Evolutionary conservation across 2,888 invertebrate genomes (phyloP).

Genomic region (Mesorhabditis spiculigera): DNA sequence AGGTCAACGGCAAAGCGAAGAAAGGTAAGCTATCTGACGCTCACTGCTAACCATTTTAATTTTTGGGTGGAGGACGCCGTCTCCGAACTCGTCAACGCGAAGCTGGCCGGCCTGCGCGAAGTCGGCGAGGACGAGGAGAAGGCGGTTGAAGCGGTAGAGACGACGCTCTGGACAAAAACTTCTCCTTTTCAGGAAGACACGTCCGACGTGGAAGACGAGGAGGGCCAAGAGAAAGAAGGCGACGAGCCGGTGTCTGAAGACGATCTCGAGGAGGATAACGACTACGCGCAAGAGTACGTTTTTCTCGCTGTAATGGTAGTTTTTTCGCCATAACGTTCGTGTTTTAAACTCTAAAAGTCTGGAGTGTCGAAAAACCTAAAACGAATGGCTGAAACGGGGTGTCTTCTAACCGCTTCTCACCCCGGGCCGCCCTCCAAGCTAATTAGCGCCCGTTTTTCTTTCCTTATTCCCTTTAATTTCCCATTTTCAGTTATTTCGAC

Average conservation of each 20-base stretch:
- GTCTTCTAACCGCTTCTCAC: no score
- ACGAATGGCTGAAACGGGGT: neutral
- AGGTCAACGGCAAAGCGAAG: conserved; percentile 19
- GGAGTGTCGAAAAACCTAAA: neutral
- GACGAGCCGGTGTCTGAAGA: conserved; percentile 43
- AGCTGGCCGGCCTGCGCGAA: conserved; percentile 33
- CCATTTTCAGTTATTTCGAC: conserved; percentile 52
- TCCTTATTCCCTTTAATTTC: neutral
- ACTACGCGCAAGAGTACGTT: conserved; percentile 30
- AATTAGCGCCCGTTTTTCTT: neutral
- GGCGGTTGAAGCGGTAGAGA: conserved; percentile 24
- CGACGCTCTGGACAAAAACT: conserved; percentile 18
- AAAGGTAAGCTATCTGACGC: conserved; percentile 12
- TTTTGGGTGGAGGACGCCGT: conserved; percentile 10
- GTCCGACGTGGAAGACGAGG: conserved; percentile 19
- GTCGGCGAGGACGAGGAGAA: conserved; percentile 19
- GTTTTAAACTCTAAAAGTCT: neutral
- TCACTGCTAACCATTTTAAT: neutral
- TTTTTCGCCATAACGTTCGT: neutral
- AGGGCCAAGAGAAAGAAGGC: conserved; percentile 23
- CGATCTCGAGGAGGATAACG: conserved; percentile 55
- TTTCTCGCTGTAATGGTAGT: neutral
- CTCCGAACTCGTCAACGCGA: conserved; percentile 16
- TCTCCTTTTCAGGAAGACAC: conserved; percentile 19
- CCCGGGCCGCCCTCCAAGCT: no score